Evolutionary conservation across 2,797 vertebrate species (phyloP), one percentile per base, ranked within the genome.

Genomic region (Dallia pectoralis): DNA sequence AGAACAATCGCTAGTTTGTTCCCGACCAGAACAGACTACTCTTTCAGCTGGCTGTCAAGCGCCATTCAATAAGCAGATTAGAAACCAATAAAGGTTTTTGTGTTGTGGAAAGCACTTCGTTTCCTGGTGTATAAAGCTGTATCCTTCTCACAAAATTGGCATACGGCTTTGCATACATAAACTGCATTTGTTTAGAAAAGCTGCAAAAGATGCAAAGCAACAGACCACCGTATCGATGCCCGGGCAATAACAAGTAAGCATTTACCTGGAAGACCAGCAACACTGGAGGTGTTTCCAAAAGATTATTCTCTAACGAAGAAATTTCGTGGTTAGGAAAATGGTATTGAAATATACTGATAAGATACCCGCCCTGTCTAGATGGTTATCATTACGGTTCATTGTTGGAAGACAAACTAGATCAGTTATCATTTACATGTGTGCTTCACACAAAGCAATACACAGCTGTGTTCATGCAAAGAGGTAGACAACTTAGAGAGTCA

Each of bases 171-270:
- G 88, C 90, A 93, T 93, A 80, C 53, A 81, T 78, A 79, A 85
- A 77, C 79, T 84, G 67, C 59, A 90, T 91, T 91, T 92, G 87
- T 91, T 90, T 92, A 83, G 71, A 40, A 79, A 71, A 78, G 83
- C 70, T 48, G 69, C 76, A 81, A 82, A 83, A 84, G 79, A 93
- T 93, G 92, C 91, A 93, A 94, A 93, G 72, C 81, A 70, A 72
- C 48, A 70, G 53, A 73, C 44, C 70, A 32, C 40, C 3, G 69
- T 76, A 56, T 40, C 30, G 56, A 59, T n/a, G n/a, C 29, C 48
- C 22, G 77, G 73, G 82, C 84, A 86, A 86, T 77, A 86, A 84
- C 70, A 78, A 75, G 67, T 64, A 69, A 66, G 67, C 78, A 83
- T 81, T 83, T 86, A 89, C 81, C 82, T 77, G 75, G 82, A 89